phyloP scores from a whole-genome alignment of 2,888 invertebrate genomes.

The Cylindroiulus punctatus region DNA sequence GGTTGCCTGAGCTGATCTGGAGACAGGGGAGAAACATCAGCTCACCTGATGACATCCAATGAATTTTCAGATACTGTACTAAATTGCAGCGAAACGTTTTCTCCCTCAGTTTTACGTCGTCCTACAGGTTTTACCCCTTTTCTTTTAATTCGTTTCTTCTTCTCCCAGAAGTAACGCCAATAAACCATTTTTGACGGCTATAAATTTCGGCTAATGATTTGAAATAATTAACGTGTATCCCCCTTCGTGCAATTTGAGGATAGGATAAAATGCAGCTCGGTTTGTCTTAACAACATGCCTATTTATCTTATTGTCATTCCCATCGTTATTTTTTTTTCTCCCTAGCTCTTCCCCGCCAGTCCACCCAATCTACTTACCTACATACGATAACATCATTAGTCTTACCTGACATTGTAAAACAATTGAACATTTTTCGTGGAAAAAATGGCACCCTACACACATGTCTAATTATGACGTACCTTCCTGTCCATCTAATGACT shows the following conservation, averaged over 20 bases:
- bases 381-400: conserved; percentile 25
- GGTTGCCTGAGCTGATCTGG: too few species aligned
- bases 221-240: conserved; percentile 28
- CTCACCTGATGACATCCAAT: neutral
- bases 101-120: neutral
- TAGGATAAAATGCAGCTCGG: conserved; percentile 1
- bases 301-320: conserved; percentile 28
- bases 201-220: conserved; percentile 34
- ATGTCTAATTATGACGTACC: neutral
- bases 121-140: neutral
- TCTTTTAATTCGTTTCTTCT: neutral
- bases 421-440: neutral
- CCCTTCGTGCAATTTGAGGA: conserved; percentile 37
- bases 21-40: neutral
- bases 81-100: neutral
- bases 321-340: neutral
- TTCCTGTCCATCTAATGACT: neutral
- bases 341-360: neutral
- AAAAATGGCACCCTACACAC: neutral
- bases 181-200: conserved; percentile 43
- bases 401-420: conserved; percentile 5
- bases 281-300: conserved; percentile 37
- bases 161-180: neutral
- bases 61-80: neutral
- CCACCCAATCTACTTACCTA: conserved; percentile 35